Base-by-base conservation (phyloP, 1,140 invertebrate species). In the Drosophila ficusphila region DNA sequence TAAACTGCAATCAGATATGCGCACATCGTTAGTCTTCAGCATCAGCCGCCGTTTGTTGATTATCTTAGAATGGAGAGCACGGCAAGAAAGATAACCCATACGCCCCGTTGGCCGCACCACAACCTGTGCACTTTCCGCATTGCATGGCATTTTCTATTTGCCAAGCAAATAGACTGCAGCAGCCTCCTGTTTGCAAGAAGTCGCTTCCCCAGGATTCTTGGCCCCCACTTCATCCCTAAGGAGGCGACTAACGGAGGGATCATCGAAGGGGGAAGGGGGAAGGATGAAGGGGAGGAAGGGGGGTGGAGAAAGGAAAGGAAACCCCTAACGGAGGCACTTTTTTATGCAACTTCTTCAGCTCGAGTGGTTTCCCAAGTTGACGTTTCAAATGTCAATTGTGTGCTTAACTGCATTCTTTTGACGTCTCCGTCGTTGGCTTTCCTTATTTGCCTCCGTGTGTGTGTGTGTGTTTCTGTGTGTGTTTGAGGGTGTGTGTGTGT, bases 371-470 rank as follows among this genome's bases (percentile, higher is more conserved):
- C 86, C 79, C 76, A 85, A 90, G 86, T 89, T 89, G 79, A 89
- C 86, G 74, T 85, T 89, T 90, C 74, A 90, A 86, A 89, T 89
- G 81, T 90, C 89, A 90, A 90, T 90, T 90, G 89, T 90, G 78
- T 86, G 89, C 89, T 90, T 89, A 90, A 90, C 81, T 90, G 89
- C 72, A 86, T 90, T 79, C 89, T 88, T 86, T 86, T 78, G 83
- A 86, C 79, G 48, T 31, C 71, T 61, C 48, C 47, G 76, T 48
- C 58, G 57, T 47, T 68, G 79, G 49, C 61, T 76, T 86, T 86
- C 73, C 82, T 77, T 88, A 86, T 86, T 79, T 76, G 65, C 57
- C 39, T 34, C 42, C 46, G 36, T 16, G 25, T 69, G 42, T 46
- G 11, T 33, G 11, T 47, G 58, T 58, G 36, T 25, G 36, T 56